Base-by-base conservation (phyloP, 92 coral and sea anemone genomes). In the Desmophyllum pertusum region DNA sequence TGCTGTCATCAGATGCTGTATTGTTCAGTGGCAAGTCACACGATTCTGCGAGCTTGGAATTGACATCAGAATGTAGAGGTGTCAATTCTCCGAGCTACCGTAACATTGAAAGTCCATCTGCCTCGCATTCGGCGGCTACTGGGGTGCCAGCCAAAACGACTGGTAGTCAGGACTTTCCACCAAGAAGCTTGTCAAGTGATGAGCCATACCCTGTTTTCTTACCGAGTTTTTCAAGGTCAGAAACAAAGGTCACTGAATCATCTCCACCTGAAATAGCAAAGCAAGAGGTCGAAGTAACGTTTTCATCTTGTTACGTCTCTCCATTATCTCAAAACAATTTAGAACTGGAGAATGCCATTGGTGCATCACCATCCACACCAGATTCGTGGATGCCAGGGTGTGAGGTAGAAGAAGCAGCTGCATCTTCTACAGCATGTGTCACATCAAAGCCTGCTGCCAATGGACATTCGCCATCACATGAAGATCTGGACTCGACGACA, bases 171-270 rank as follows among this genome's bases (percentile, higher is more conserved):
- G 61, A 30, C 35, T 41, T 73, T 14, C 36, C 39, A 40, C n/a
- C 71, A 55, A 46, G 39, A 40, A 45, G 41, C 50, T 55, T 59
- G 5, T 82, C 78, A 30, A 45, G 38, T 41, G 86, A 82, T 41
- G 86, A 73, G 10, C 86, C 86, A 4, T 82, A 82, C 43, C 86
- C 86, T 29, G 86, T 82, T 21, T 82, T 82, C 79, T 42, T 82
- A 45, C 86, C 86, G 13, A 71, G 57, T 72, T 18, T 71, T 52
- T 41, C 59, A 10, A 30, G 38, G 6, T 15, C 72, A 37, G 86
- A 82, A 72, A 21, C 78, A 55, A 63, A 57, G 36, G 39, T 57
- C 69, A 70, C 41, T 11, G 43, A 39, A 36, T 82, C 76, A n/a
- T 29, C 67, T 1, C 75, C 76, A 18, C 45, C 25, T 39, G 86